These are phyloP conservation scores for Luidia sarsii DNA, from an alignment of 53 echinoderm and acorn worm genomes.

Conservation along the genomic window DNA sequence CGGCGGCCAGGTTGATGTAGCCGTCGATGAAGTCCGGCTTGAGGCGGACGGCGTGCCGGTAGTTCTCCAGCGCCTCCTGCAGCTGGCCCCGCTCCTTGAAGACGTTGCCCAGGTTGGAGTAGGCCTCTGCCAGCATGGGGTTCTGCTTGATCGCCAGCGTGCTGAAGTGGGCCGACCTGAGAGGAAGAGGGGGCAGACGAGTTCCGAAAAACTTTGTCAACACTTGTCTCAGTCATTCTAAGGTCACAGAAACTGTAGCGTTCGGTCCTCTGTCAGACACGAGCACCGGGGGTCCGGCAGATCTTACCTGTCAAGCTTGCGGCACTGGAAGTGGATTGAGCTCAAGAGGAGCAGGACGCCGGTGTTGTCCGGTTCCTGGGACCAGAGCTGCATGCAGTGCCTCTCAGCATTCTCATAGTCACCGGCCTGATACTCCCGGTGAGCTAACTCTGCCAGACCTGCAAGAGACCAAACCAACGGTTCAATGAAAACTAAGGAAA, in stretches of 20 bases:
- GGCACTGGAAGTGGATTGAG: slow-evolving; percentile 97
- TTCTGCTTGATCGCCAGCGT: slow-evolving; percentile 98
- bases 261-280: no score
- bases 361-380: slow-evolving; percentile 97
- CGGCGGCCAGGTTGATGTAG: slow-evolving; percentile 98
- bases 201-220: no score
- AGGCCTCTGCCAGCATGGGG: slow-evolving; percentile 95
- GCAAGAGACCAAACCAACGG: background rate
- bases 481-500: no score
- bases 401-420: slow-evolving; percentile 97
- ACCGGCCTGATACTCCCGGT: slow-evolving; percentile 92
- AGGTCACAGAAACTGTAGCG: no score
- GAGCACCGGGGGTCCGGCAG: no score
- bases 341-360: slow-evolving; percentile 90
- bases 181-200: no score
- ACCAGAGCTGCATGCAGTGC: slow-evolving; percentile 98
- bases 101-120: slow-evolving; percentile 96
- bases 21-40: slow-evolving; percentile 99
- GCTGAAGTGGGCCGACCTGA: slow-evolving; percentile 97
- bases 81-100: slow-evolving; percentile 98
- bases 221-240: no score
- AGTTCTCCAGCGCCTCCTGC: slow-evolving; percentile 96
- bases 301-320: slow-evolving; percentile 93
- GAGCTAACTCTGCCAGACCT: slow-evolving; percentile 99
- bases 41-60: slow-evolving; percentile 95